Evolutionary conservation across 2,797 vertebrate species (phyloP).

Genomic region (Pempheris klunzingeri): DNA sequence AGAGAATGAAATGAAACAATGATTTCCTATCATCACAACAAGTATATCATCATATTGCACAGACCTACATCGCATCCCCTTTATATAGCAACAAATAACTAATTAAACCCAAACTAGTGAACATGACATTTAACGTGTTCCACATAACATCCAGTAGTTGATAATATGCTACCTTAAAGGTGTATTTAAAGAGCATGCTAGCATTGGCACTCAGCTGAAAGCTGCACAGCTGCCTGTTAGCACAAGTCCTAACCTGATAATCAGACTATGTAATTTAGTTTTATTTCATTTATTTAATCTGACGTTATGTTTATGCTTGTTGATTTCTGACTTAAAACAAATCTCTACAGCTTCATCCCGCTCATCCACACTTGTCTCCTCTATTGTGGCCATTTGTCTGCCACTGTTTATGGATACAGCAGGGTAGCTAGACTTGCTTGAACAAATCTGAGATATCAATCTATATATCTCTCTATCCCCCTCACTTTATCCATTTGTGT

Average conservation of each 20-base stretch:
- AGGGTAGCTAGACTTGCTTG: background rate
- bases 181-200: background rate
- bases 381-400: background rate
- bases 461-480: background rate
- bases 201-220: background rate
- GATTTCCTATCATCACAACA: too few species aligned
- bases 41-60: too few species aligned
- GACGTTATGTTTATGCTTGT: background rate
- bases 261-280: background rate
- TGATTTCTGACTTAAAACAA: background rate
- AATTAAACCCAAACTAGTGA: too few species aligned
- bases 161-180: background rate
- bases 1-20: too few species aligned
- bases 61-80: too few species aligned
- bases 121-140: too few species aligned
- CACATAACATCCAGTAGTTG: background rate
- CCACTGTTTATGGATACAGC: background rate
- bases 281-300: background rate
- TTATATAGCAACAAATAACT: too few species aligned
- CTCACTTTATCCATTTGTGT: background rate
- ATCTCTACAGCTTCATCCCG: too few species aligned
- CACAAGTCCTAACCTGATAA: background rate
- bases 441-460: background rate
- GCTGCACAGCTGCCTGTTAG: background rate
- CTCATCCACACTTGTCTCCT: too few species aligned